Conservation (phyloP, 2,888 invertebrate genomes). For the Tupiocoris notatus region DNA sequence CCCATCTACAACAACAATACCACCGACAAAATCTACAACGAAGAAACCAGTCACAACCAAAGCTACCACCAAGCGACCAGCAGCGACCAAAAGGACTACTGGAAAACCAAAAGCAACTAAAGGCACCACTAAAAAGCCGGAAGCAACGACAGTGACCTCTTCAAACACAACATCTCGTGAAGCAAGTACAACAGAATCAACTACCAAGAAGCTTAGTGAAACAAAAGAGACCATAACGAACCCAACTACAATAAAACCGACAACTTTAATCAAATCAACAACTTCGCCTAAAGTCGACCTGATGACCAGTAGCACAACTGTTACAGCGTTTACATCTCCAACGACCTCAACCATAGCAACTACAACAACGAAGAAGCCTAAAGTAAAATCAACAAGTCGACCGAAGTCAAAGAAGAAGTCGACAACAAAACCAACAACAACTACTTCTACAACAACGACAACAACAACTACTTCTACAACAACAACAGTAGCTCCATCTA, state of each 20-base stretch:
- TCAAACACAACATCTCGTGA: constrained; percentile 34
- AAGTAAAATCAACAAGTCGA: not conserved
- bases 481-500: constrained; percentile 27
- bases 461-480: not conserved
- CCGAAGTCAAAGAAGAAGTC: constrained; percentile 29
- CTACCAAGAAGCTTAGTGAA: constrained; percentile 19
- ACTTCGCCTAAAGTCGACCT: not conserved
- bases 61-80: constrained; percentile 54
- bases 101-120: constrained; percentile 22
- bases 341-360: constrained; percentile 54
- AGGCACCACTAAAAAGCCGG: constrained; percentile 27
- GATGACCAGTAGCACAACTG: not conserved
- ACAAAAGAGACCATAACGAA: constrained; percentile 36
- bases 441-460: constrained; percentile 18
- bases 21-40: constrained; percentile 17
- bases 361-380: constrained; percentile 51
- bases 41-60: constrained; percentile 54
- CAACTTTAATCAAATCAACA: not conserved
- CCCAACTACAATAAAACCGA: constrained; percentile 24
- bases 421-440: constrained; percentile 29
- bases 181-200: not conserved
- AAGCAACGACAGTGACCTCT: constrained; percentile 27
- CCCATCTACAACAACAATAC: constrained; percentile 37
- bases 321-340: not conserved
- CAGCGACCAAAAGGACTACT: constrained; percentile 52